These are phyloP conservation scores for Anagyrus pseudococci DNA, from an alignment of 2,888 invertebrate species.

Conservation along the genomic window DNA sequence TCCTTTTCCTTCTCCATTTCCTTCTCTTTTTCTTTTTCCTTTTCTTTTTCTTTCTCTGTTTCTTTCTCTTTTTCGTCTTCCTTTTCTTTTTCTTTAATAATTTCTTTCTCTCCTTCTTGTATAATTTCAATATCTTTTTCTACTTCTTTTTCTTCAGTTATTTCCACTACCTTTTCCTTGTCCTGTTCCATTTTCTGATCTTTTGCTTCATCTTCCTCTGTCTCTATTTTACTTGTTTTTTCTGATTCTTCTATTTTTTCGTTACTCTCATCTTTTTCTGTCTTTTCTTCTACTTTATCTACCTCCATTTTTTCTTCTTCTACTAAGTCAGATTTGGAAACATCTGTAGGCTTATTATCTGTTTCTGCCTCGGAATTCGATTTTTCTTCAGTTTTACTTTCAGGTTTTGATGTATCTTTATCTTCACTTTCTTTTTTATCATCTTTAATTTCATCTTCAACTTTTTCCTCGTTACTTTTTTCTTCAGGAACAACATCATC, in stretches of 20 bases:
- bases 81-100: constrained; percentile 20
- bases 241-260: too few species aligned
- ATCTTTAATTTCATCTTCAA: constrained; percentile 38
- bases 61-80: constrained; percentile 15
- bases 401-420: constrained; percentile 37
- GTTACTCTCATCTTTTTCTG: too few species aligned
- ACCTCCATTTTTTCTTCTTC: constrained; percentile 3
- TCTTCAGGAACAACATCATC: constrained; percentile 37
- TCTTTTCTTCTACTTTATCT: constrained; percentile 23
- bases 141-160: constrained; percentile 32
- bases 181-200: too few species aligned
- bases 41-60: constrained; percentile 38
- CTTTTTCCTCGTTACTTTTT: constrained; percentile 42
- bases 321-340: too few species aligned
- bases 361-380: constrained; percentile 23
- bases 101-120: constrained; percentile 38
- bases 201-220: too few species aligned
- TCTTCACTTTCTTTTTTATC: constrained; percentile 37
- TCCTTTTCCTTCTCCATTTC: constrained; percentile 40
- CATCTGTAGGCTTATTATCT: constrained; percentile 1
- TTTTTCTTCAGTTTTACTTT: constrained; percentile 35
- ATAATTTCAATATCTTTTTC: constrained; percentile 39
- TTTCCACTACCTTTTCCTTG: too few species aligned
- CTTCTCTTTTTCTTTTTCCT: constrained; percentile 42
- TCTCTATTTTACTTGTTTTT: too few species aligned